Conservation (phyloP, 2,113 vertebrate species). For the western clawed frog (Xenopus tropicalis) region UCB_Xtro_10.0 CM004447.2:133149001-133149500, state of each 20-base stretch:
- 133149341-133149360: too few species aligned
- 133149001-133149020: constrained; percentile 27
- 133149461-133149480: too few species aligned
- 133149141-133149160: constrained; percentile 19
- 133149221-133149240: background rate
- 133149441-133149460: too few species aligned
- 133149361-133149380: too few species aligned
- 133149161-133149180: constrained; percentile 20
- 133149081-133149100: constrained; percentile 20
- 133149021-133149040: constrained; percentile 30
- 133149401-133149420: too few species aligned
- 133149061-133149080: background rate
- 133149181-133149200: constrained; percentile 10
- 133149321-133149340: too few species aligned
- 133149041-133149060: constrained; percentile 18
- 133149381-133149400: too few species aligned
- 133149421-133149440: too few species aligned
- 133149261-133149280: background rate
- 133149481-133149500: too few species aligned
- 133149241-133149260: background rate
- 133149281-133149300: background rate
- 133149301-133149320: too few species aligned
- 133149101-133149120: background rate
- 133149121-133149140: constrained; percentile 8
- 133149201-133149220: background rate